Evolutionary conservation across 2,797 vertebrate genomes (phyloP).

Genomic region (Acridotheres tristis): DNA sequence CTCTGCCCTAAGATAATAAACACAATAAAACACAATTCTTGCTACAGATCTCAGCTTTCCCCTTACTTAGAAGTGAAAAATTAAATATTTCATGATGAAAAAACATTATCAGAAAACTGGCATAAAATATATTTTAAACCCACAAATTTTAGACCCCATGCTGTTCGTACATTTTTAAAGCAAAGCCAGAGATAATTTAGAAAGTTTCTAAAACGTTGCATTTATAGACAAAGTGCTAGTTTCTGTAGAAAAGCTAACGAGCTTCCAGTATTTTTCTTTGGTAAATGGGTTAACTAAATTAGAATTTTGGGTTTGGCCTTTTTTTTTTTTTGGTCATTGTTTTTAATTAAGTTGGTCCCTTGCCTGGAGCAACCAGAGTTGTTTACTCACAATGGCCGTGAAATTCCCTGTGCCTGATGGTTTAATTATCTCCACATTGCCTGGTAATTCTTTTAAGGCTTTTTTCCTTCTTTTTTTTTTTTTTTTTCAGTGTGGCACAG

Average conservation of each 20-base stretch:
- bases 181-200: background rate
- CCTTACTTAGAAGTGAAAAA: background rate
- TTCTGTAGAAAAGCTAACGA: background rate
- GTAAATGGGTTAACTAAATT: slow-evolving; percentile 20
- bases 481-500: background rate
- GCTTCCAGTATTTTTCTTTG: background rate
- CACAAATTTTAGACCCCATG: background rate
- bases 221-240: background rate
- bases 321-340: background rate
- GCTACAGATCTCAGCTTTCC: background rate
- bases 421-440: slow-evolving; percentile 43
- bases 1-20: background rate
- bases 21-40: background rate
- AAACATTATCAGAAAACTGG: background rate
- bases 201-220: background rate
- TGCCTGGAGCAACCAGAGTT: slow-evolving; percentile 21
- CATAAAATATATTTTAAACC: background rate
- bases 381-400: background rate
- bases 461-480: background rate
- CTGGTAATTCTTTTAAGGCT: slow-evolving; percentile 20
- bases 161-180: background rate
- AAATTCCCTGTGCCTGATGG: slow-evolving; percentile 35
- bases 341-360: slow-evolving; percentile 40
- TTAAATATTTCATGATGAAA: background rate
- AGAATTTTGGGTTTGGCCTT: background rate